Conservation (phyloP, 2,888 invertebrate species). For the Dryadula phaetusa region DNA sequence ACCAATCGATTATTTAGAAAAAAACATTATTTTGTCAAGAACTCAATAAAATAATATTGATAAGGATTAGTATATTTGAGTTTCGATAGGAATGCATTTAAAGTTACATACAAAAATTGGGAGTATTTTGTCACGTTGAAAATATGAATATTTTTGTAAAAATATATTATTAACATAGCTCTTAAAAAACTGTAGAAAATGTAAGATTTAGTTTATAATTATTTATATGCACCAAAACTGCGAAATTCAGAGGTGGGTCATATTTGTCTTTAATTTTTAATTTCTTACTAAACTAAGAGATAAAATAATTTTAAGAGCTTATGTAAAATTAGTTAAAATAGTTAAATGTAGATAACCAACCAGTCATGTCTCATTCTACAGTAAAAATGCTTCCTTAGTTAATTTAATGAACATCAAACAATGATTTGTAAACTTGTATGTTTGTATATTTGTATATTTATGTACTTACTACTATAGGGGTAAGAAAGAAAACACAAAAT, state of each 20-base stretch:
- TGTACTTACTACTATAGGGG: slow-evolving; percentile 31
- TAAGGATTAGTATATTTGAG: no score
- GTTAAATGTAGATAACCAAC: slow-evolving; percentile 15
- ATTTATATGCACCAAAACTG: no score
- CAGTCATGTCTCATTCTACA: slow-evolving; percentile 20
- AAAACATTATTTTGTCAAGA: neutral
- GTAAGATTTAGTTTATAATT: no score
- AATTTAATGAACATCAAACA: slow-evolving; percentile 3
- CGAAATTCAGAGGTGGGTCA: no score
- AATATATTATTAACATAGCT: no score
- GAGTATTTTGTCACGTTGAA: no score
- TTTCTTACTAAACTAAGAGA: neutral
- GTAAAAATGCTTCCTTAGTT: slow-evolving; percentile 2
- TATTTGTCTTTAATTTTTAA: neutral
- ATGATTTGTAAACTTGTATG: slow-evolving; percentile 51
- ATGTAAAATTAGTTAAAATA: neutral
- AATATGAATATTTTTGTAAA: no score
- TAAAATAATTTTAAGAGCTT: neutral
- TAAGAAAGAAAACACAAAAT: slow-evolving; percentile 61
- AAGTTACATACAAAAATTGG: no score
- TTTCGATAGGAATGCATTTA: no score
- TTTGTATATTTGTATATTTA: slow-evolving; percentile 58
- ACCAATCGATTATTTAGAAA: neutral
- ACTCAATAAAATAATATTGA: neutral
- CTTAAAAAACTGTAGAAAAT: no score